Conservation (phyloP, 2,113 vertebrate genomes). For the Arothron firmamentum region DNA sequence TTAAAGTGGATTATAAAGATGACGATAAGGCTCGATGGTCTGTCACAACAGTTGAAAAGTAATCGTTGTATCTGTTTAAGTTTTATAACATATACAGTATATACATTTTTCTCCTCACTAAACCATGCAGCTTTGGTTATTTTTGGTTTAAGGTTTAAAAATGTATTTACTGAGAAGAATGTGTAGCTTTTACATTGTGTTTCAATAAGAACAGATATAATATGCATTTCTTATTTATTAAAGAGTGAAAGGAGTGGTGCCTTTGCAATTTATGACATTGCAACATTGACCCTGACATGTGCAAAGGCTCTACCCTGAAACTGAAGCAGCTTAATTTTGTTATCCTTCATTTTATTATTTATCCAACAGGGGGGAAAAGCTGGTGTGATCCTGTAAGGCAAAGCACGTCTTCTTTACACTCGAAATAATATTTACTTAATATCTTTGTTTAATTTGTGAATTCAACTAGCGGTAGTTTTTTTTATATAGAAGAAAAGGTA, state of each 20-base stretch:
- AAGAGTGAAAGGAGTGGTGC: neutral
- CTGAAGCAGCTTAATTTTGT: conserved; percentile 3
- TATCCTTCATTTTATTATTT: neutral
- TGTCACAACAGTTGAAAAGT: neutral
- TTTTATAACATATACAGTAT: neutral
- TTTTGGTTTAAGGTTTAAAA: no score
- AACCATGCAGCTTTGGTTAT: no score
- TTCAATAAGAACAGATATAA: neutral
- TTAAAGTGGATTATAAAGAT: neutral
- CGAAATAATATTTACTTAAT: neutral
- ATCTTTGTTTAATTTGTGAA: neutral
- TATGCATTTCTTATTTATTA: neutral
- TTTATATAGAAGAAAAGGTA: conserved; percentile 28
- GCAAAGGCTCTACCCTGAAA: neutral
- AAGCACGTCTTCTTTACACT: neutral
- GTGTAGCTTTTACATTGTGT: neutral
- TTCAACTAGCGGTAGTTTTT: conserved; percentile 1
- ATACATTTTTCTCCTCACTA: no score
- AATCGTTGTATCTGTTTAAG: neutral
- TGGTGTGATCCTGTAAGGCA: neutral
- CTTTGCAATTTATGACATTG: neutral
- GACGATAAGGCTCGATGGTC: no score
- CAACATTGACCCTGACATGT: neutral
- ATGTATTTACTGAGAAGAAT: neutral
- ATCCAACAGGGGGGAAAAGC: neutral